Percentiles rank a stretch among this genome's conserved stretches.
Evolutionary conservation across 2,113 vertebrate species (phyloP).

Genomic region (Nycticebus coucang): DNA sequence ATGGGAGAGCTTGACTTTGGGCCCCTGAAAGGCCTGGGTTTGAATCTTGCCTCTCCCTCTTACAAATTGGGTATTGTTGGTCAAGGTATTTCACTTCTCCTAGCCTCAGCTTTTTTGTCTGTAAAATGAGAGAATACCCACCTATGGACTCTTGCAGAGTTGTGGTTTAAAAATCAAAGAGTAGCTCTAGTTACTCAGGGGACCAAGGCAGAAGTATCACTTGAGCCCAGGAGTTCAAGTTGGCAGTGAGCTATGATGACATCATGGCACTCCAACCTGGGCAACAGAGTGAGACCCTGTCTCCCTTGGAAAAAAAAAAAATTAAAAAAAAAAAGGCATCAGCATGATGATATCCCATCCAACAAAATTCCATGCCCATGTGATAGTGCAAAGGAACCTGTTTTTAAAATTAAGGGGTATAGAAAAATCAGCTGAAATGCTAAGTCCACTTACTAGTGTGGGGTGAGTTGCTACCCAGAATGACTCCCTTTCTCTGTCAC

Average conservation of each 20-base stretch:
- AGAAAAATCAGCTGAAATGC: not conserved
- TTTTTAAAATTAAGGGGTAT: not conserved
- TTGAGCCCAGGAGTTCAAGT: no score
- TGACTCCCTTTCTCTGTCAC: not conserved
- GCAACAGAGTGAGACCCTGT: no score
- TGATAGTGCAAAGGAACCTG: not conserved
- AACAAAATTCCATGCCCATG: not conserved
- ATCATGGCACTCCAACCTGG: no score
- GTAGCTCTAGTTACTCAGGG: not conserved
- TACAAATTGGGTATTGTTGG: not conserved
- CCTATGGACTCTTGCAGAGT: not conserved
- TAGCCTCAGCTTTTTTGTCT: constrained; percentile 3
- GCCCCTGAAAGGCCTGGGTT: not conserved
- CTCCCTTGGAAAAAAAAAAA: no score
- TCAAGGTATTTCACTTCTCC: not conserved
- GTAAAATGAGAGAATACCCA: not conserved
- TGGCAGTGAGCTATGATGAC: no score
- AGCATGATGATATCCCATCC: no score
- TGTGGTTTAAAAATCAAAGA: not conserved
- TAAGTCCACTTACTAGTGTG: not conserved
- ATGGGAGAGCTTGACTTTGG: not conserved
- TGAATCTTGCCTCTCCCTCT: constrained; percentile 1
- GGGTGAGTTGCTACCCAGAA: not conserved
- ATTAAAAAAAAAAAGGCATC: not conserved
- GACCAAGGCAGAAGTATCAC: no score